phyloP scores from a whole-genome alignment of 2,113 vertebrate species.

The Pantherophis guttatus region DNA sequence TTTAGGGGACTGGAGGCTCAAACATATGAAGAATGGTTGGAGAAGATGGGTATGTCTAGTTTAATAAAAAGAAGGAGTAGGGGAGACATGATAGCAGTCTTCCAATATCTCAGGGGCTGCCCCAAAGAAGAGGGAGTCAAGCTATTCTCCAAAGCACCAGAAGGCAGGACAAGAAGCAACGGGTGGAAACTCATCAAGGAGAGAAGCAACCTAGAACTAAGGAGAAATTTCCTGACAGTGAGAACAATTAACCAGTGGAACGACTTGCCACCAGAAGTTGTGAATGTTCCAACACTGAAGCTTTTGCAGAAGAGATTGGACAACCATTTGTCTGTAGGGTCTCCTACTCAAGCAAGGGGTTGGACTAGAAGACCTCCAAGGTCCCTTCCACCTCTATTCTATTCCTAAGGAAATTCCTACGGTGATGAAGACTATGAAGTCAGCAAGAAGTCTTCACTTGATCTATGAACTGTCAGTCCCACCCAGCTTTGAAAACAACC shows the following conservation, averaged over 20 bases:
- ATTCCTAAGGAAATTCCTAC: too few species aligned
- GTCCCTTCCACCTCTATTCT: neutral
- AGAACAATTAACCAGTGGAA: neutral
- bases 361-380: neutral
- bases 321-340: neutral
- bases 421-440: neutral
- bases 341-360: neutral
- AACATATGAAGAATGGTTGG: neutral
- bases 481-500: neutral
- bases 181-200: neutral
- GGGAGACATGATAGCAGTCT: neutral
- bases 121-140: neutral
- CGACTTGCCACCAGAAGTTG: fast-evolving
- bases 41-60: neutral
- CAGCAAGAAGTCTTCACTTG: neutral
- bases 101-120: neutral
- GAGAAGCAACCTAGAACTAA: neutral
- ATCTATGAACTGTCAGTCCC: neutral
- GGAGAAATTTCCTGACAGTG: too few species aligned
- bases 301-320: neutral
- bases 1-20: neutral
- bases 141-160: neutral
- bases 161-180: neutral
- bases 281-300: neutral
- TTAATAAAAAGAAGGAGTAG: neutral